Conservation (phyloP, 2,797 vertebrate genomes). For the Sebastolobus alascanus region DNA sequence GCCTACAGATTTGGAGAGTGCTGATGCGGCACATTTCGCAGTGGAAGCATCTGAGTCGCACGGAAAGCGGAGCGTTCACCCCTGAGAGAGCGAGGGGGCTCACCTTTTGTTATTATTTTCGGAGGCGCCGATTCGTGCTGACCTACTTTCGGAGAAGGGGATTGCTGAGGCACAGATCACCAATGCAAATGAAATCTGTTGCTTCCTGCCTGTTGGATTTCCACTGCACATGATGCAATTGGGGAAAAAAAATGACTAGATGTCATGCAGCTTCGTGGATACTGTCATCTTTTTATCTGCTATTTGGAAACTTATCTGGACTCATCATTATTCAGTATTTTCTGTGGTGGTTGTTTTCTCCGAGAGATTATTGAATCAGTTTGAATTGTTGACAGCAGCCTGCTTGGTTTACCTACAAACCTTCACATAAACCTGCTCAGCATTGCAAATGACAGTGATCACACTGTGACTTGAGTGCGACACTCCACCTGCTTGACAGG, state of each 20-base stretch:
- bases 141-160: slow-evolving; percentile 80
- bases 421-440: slow-evolving; percentile 62
- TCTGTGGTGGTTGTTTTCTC: slow-evolving; percentile 22
- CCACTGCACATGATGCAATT: slow-evolving; percentile 60
- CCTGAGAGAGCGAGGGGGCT: slow-evolving; percentile 66
- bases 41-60: slow-evolving; percentile 49
- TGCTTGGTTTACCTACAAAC: slow-evolving; percentile 51
- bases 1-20: slow-evolving; percentile 68
- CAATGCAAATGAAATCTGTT: slow-evolving; percentile 79
- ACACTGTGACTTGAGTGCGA: slow-evolving; percentile 56
- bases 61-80: slow-evolving; percentile 53
- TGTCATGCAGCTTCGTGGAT: slow-evolving; percentile 39
- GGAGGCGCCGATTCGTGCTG: slow-evolving; percentile 72
- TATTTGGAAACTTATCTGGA: slow-evolving; percentile 31
- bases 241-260: slow-evolving; percentile 26
- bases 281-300: slow-evolving; percentile 33
- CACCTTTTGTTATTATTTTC: slow-evolving; percentile 84
- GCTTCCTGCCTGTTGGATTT: slow-evolving; percentile 77
- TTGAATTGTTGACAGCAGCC: slow-evolving; percentile 55
- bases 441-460: slow-evolving; percentile 77
- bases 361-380: slow-evolving; percentile 39
- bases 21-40: slow-evolving; percentile 70
- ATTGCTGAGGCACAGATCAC: slow-evolving; percentile 65
- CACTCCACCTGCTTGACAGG: slow-evolving; percentile 67
- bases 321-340: slow-evolving; percentile 29